Percentiles rank a stretch among this genome's conserved stretches.
Evolutionary conservation across 2,888 invertebrate genomes (phyloP).

Genomic region (Heliothis peltigera): DNA sequence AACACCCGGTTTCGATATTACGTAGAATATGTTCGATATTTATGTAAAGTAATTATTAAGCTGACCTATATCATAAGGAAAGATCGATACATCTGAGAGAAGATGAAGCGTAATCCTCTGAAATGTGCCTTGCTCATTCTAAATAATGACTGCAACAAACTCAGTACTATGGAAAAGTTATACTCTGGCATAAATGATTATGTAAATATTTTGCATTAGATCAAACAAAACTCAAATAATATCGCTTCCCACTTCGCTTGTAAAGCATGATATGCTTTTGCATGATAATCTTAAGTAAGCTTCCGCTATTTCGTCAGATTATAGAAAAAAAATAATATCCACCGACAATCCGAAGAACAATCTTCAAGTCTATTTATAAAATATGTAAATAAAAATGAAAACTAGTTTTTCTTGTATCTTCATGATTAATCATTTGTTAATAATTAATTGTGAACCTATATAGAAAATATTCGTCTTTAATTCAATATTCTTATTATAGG

Average conservation of each 20-base stretch:
- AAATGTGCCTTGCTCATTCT: slow-evolving; percentile 7
- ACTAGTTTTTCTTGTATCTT: not conserved
- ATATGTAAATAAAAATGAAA: not conserved
- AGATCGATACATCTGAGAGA: slow-evolving; percentile 26
- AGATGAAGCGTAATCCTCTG: slow-evolving; percentile 21
- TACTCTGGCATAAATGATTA: slow-evolving; percentile 26
- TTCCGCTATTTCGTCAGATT: slow-evolving; percentile 27
- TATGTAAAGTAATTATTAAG: slow-evolving; percentile 38
- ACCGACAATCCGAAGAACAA: not conserved
- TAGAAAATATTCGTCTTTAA: slow-evolving; percentile 5
- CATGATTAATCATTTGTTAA: not conserved
- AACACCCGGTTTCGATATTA: slow-evolving; percentile 66
- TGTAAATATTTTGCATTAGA: slow-evolving; percentile 38
- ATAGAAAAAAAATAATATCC: slow-evolving; percentile 11
- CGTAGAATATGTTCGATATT: slow-evolving; percentile 37
- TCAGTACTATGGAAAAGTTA: slow-evolving; percentile 18
- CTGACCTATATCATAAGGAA: slow-evolving; percentile 41
- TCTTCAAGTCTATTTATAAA: not conserved
- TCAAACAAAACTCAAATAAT: slow-evolving; percentile 32
- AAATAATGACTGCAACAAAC: slow-evolving; percentile 21
- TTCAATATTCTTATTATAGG: slow-evolving; percentile 2
- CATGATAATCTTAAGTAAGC: slow-evolving; percentile 25
- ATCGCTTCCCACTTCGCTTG: slow-evolving; percentile 3
- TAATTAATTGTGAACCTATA: not conserved
- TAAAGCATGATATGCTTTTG: slow-evolving; percentile 6